Conservation (phyloP, 2,797 vertebrate species). For the Tiaroga cobitis region DNA sequence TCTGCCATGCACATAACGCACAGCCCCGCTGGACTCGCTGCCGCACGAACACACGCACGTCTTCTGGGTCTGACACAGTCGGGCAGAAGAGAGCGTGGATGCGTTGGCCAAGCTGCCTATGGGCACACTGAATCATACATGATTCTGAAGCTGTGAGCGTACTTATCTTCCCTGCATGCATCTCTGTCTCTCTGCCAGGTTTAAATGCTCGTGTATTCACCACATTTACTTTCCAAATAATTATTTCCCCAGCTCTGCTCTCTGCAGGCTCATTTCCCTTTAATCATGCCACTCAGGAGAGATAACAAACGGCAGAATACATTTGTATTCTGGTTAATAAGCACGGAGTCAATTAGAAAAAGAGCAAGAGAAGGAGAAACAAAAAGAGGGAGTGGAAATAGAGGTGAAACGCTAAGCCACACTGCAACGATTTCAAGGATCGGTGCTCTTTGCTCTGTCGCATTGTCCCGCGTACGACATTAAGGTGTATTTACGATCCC, state of each 20-base stretch:
- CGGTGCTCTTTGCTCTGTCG: conserved; percentile 1
- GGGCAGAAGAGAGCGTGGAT: conserved; percentile 45
- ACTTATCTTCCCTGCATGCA: conserved; percentile 29
- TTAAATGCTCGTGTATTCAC: conserved; percentile 31
- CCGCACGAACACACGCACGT: conserved; percentile 14
- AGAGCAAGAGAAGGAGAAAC: neutral
- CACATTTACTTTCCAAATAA: conserved; percentile 42
- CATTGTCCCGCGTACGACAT: neutral
- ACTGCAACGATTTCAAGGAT: conserved; percentile 31
- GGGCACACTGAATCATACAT: conserved; percentile 62
- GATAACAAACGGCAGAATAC: conserved; percentile 24
- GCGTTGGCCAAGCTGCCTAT: conserved; percentile 35
- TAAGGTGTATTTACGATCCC: conserved; percentile 32
- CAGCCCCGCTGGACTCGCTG: conserved; percentile 27
- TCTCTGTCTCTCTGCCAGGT: conserved; percentile 30
- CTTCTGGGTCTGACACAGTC: conserved; percentile 30
- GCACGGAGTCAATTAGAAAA: conserved; percentile 9
- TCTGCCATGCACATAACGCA: conserved; percentile 49
- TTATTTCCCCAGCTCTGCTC: conserved; percentile 32
- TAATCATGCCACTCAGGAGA: conserved; percentile 42
- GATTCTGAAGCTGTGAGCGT: conserved; percentile 47
- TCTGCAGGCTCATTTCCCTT: conserved; percentile 35
- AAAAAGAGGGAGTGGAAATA: neutral
- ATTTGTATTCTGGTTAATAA: conserved; percentile 40
- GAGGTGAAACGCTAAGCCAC: neutral